Evolutionary conservation across 2,888 invertebrate species (phyloP), one percentile per base, ranked within the genome.

Genomic region (Amblyjoppa proteus): DNA sequence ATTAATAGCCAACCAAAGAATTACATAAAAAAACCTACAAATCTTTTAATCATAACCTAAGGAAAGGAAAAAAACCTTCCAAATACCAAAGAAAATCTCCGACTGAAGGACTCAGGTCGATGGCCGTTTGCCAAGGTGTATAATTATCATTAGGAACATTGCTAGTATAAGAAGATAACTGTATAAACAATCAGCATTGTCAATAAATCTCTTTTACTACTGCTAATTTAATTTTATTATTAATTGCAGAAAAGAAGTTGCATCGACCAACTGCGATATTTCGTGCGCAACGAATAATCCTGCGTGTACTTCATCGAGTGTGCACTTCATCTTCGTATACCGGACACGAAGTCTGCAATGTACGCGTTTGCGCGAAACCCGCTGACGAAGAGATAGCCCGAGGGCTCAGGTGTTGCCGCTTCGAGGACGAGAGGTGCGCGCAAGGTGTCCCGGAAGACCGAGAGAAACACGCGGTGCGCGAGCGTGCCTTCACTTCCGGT

Each of bases 371-470:
- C 28, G 41, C 51, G 75, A 75, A 49, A 64, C 38, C 6, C 53
- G 71, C 7, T 41, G 77, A 73, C 51, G 66, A 28, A 78, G 74
- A 28, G 56, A 61, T 49, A 76, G 79, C 75, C 83, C 25, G 45
- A 53, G 75, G 74, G 25, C 70, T 75, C 79, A 73, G 70, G 80
- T 68, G 77, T 68, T 68, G n/a, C 28, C 3, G 58, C 58, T 11
- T 58, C 25, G 70, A 66, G 51, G 56, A 31, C 56, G 58, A 61
- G 31, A 69, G 80, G 70, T 58, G 53, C 51, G 58, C 41, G 85
- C 79, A 84, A 86, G 87, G 88, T 88, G 88, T 82, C 87, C 82
- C 85, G 85, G 85, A 85, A 82, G 82, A 49, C 78, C 74, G 58
- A 71, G 71, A 71, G 75, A 82, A 84, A 56, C 80, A 84, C 75